Conservation (phyloP, 2,797 vertebrate species). For the Todus mexicanus region DNA sequence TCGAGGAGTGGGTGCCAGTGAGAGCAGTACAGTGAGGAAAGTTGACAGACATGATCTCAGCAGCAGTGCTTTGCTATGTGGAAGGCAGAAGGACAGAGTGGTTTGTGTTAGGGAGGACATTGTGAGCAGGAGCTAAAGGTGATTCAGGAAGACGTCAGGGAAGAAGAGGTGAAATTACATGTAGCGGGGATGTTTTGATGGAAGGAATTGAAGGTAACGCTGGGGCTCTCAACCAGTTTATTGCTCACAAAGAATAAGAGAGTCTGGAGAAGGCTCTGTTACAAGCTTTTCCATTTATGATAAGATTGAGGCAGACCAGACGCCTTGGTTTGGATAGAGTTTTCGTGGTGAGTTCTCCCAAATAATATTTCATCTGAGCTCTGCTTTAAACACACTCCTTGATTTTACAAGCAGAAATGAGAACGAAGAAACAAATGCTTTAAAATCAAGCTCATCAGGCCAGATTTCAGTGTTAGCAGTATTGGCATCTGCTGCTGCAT, state of each 20-base stretch:
- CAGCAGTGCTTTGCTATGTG: not conserved
- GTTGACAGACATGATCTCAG: not conserved
- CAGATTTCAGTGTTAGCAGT: not conserved
- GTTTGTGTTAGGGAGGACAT: not conserved
- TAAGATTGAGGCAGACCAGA: not conserved
- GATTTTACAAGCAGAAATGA: slow-evolving; percentile 4
- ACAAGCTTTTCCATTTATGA: not conserved
- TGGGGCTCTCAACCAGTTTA: not conserved
- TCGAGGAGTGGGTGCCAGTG: not conserved
- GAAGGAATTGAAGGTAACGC: not conserved
- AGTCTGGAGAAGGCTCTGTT: not conserved
- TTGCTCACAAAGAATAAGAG: not conserved
- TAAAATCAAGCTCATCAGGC: not conserved
- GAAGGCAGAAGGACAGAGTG: not conserved
- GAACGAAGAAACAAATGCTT: slow-evolving; percentile 16
- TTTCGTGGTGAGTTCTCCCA: not conserved
- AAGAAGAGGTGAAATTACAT: not conserved
- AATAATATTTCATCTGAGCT: not conserved
- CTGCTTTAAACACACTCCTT: not conserved
- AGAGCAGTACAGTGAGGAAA: rapidly evolving
- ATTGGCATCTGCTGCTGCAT: not conserved
- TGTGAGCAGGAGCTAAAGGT: not conserved
- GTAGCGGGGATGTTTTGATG: not conserved
- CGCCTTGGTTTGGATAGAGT: not conserved
- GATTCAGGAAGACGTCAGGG: not conserved